phyloP scores from a whole-genome alignment of 2,888 invertebrate genomes.

The Acrobasis consociella region DNA sequence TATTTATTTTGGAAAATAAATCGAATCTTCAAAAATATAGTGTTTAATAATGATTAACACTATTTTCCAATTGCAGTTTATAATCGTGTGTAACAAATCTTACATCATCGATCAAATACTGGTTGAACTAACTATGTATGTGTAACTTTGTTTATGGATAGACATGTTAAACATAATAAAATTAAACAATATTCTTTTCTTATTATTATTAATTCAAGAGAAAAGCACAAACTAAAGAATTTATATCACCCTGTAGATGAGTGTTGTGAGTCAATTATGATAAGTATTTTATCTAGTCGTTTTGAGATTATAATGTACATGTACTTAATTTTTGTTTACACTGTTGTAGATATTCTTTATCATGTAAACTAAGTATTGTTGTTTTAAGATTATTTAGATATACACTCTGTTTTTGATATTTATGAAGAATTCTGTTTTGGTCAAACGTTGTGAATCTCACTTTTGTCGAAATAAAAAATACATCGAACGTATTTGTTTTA shows the following conservation, averaged over 20 bases:
- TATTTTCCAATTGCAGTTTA: no score
- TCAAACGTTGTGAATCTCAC: conserved; percentile 45
- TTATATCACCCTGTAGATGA: conserved; percentile 39
- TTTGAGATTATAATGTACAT: conserved; percentile 59
- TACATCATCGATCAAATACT: no score
- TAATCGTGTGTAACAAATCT: no score
- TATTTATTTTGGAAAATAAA: no score
- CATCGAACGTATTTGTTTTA: conserved; percentile 29
- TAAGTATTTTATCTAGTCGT: conserved; percentile 73
- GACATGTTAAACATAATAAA: no score
- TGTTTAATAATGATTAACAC: no score
- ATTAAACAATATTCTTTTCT: no score
- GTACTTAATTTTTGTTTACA: conserved; percentile 41
- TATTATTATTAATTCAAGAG: background rate
- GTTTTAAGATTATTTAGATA: background rate
- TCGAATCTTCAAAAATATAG: no score
- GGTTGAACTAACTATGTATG: no score
- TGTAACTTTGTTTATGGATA: no score
- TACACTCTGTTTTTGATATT: conserved; percentile 7
- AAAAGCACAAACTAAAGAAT: background rate
- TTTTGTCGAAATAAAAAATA: conserved; percentile 49
- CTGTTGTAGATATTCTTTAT: conserved; percentile 26
- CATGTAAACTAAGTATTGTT: background rate
- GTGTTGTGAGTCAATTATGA: conserved; percentile 73
- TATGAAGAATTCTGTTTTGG: conserved; percentile 33